Percentiles rank a stretch among this genome's conserved stretches.
Evolutionary conservation across 2,888 invertebrate species (phyloP).

Genomic region (Eristalis tenax): DNA sequence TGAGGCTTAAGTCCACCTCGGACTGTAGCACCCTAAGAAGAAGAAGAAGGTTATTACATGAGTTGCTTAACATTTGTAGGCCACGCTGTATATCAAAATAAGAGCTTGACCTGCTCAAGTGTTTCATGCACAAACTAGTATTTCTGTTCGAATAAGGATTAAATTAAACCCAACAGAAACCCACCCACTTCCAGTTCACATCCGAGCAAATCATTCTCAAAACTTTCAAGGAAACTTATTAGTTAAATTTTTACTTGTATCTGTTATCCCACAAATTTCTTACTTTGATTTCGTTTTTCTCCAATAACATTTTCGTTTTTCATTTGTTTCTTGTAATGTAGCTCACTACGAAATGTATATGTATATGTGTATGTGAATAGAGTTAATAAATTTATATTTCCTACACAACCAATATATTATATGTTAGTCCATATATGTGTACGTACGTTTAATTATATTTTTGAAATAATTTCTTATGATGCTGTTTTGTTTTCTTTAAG

Average conservation of each 20-base stretch:
- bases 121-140: too few relatives aligned
- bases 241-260: background rate
- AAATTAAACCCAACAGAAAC: too few relatives aligned
- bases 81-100: too few relatives aligned
- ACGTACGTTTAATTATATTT: conserved; percentile 51
- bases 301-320: conserved; percentile 14
- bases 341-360: conserved; percentile 35
- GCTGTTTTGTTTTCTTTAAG: conserved; percentile 36
- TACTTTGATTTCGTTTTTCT: conserved; percentile 4
- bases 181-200: too few relatives aligned
- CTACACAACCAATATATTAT: conserved; percentile 67
- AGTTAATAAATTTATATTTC: conserved; percentile 50
- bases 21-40: too few relatives aligned
- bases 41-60: too few relatives aligned
- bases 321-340: conserved; percentile 9
- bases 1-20: too few relatives aligned
- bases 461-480: conserved; percentile 49
- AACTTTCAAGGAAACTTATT: background rate
- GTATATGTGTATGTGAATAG: conserved; percentile 47
- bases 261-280: background rate
- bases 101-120: too few relatives aligned
- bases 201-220: background rate
- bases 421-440: conserved; percentile 63
- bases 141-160: too few relatives aligned
- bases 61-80: too few relatives aligned